Evolutionary conservation across 1,140 invertebrate species (phyloP).

Genomic region (Ruditapes philippinarum): DNA sequence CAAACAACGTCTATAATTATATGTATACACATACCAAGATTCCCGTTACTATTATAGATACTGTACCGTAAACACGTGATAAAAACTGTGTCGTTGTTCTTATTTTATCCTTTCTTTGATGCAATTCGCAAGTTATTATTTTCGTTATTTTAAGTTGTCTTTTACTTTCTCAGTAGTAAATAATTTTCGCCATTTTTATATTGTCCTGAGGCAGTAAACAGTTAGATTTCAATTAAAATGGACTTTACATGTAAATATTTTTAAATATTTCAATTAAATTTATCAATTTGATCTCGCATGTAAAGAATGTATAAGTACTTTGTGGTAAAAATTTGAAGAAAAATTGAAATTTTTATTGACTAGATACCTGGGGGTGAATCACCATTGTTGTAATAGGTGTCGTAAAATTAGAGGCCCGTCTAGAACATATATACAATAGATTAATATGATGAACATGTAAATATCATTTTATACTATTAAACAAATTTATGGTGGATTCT

Average conservation of each 20-base stretch:
- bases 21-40: too few relatives aligned
- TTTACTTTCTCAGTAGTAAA: not conserved
- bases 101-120: too few relatives aligned
- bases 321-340: conserved; percentile 23
- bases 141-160: too few relatives aligned
- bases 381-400: not conserved
- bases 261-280: conserved; percentile 45
- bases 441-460: too few relatives aligned
- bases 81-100: too few relatives aligned
- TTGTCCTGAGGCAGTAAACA: not conserved
- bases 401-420: conserved; percentile 4
- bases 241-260: conserved; percentile 17
- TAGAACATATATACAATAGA: too few relatives aligned
- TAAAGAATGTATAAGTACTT: conserved; percentile 3
- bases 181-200: not conserved
- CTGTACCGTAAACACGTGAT: too few relatives aligned
- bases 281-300: conserved; percentile 17
- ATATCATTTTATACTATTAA: too few relatives aligned
- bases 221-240: conserved; percentile 1
- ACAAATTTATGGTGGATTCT: too few relatives aligned
- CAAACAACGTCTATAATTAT: too few relatives aligned
- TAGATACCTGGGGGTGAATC: not conserved
- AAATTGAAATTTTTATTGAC: conserved; percentile 41
- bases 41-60: too few relatives aligned
- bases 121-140: too few relatives aligned